Percentiles rank a stretch among this genome's conserved stretches.
phyloP scores from a whole-genome alignment of 30 jellyfish, hydroid and myxozoan species.

The Aurelia coerulea region DNA sequence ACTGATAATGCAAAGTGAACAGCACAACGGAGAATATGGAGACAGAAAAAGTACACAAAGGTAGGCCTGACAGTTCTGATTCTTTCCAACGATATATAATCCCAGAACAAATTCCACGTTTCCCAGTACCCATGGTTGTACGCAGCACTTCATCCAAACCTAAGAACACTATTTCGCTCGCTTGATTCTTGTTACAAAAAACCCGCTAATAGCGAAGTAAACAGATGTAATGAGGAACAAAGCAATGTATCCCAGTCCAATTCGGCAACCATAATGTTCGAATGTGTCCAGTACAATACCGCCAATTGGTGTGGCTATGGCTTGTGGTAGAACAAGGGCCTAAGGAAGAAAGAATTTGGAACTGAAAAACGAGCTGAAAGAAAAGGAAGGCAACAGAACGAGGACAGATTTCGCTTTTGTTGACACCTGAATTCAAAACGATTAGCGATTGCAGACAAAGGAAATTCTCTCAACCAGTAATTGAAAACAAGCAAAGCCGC shows the following conservation, averaged over 20 bases:
- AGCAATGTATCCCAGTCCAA: constrained; percentile 95
- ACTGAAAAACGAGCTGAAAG: background rate
- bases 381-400: background rate
- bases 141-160: background rate
- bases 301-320: constrained; percentile 98
- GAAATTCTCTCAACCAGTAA: too few species aligned
- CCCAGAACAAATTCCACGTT: too few species aligned
- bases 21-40: too few species aligned
- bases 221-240: constrained; percentile 81
- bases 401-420: too few species aligned
- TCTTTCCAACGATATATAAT: too few species aligned
- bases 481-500: too few species aligned
- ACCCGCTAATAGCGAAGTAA: constrained; percentile 93
- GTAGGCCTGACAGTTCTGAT: too few species aligned
- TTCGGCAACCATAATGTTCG: constrained; percentile 87
- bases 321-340: constrained; percentile 98
- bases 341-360: background rate
- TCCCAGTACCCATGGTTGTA: too few species aligned
- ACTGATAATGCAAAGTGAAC: too few species aligned
- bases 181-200: constrained; percentile 78
- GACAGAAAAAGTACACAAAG: too few species aligned
- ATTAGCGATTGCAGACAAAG: too few species aligned
- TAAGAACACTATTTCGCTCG: constrained; percentile 63
- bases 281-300: constrained; percentile 95
- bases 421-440: too few species aligned